Percentiles rank a stretch among this genome's conserved stretches.
These are phyloP conservation scores for Lumbricus terrestris DNA, from an alignment of 2,888 invertebrate species.

Conservation along the genomic window DNA sequence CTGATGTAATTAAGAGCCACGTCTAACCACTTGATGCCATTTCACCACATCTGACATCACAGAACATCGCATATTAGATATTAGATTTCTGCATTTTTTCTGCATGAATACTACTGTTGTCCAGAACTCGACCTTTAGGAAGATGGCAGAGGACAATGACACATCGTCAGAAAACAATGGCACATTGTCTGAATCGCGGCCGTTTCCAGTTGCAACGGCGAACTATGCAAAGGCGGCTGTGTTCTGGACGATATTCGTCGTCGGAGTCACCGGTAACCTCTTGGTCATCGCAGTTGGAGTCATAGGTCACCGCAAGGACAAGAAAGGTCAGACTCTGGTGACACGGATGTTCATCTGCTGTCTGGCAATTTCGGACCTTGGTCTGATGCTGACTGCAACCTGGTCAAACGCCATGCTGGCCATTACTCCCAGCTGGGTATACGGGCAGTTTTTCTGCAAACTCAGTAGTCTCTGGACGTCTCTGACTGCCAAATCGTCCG, in stretches of 20 bases:
- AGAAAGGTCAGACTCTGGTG: not conserved
- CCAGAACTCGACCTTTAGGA: too few species aligned
- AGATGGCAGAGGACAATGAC: too few species aligned
- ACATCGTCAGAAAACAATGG: too few species aligned
- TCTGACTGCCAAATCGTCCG: not conserved
- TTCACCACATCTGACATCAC: too few species aligned
- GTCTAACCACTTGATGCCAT: too few species aligned
- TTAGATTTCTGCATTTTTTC: too few species aligned
- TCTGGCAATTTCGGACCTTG: not conserved
- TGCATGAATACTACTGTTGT: too few species aligned
- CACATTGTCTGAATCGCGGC: too few species aligned
- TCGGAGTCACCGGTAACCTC: not conserved
- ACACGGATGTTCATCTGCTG: slow-evolving; percentile 11
- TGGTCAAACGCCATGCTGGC: not conserved
- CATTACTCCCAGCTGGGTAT: not conserved
- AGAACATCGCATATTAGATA: too few species aligned
- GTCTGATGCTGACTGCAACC: not conserved
- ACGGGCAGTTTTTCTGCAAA: too few species aligned
- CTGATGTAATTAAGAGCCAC: too few species aligned
- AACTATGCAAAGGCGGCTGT: not conserved
- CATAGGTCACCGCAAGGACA: not conserved
- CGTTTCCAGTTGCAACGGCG: too few species aligned
- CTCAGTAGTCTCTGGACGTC: not conserved
- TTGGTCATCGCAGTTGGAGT: not conserved
- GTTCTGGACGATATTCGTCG: not conserved